Conservation (phyloP, 2,888 invertebrate species). For the Lithophane leautieri region DNA sequence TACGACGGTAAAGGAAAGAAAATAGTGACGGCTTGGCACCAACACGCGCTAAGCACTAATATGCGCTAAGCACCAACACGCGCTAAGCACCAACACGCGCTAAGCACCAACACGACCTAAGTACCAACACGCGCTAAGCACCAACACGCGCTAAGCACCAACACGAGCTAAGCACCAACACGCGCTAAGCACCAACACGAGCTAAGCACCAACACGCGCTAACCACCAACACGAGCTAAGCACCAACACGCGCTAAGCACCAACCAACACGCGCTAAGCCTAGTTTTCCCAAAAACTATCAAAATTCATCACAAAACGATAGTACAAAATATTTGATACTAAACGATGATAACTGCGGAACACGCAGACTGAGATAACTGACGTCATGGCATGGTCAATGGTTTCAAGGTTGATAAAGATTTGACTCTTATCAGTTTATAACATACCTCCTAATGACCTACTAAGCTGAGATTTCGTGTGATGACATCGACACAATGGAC, state of each 20-base stretch:
- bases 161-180: too few relatives aligned
- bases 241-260: too few relatives aligned
- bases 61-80: too few relatives aligned
- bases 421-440: conserved; percentile 73
- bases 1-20: not conserved
- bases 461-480: conserved; percentile 60
- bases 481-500: not conserved
- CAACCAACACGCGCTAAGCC: too few relatives aligned
- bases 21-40: not conserved
- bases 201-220: too few relatives aligned
- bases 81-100: too few relatives aligned
- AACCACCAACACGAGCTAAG: too few relatives aligned
- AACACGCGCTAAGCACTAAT: too few relatives aligned
- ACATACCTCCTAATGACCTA: conserved; percentile 69
- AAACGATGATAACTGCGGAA: conserved; percentile 11
- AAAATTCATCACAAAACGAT: not conserved
- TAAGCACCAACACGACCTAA: too few relatives aligned
- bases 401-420: conserved; percentile 78
- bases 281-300: not conserved
- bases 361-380: conserved; percentile 47
- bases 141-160: too few relatives aligned
- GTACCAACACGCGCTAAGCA: too few relatives aligned
- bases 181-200: too few relatives aligned
- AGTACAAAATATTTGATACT: conserved; percentile 11
- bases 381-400: conserved; percentile 72